These are phyloP conservation scores for Nothocercus nigrocapillus DNA, from an alignment of 2,113 vertebrate genomes.

Conservation along the genomic window DNA sequence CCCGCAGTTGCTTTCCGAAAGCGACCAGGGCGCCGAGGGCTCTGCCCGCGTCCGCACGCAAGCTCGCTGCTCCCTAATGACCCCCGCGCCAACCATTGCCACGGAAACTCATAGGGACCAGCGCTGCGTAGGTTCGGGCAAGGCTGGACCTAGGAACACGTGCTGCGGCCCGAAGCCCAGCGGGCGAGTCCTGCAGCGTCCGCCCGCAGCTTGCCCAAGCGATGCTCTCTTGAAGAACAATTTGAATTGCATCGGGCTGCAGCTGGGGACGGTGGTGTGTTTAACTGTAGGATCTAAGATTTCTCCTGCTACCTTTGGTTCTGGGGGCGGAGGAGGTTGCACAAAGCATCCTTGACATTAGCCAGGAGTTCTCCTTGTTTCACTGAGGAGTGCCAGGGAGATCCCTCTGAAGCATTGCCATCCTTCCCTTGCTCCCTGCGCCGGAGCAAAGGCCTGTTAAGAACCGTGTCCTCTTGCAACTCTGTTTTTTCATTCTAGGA, in stretches of 20 bases:
- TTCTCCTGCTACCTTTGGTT: neutral
- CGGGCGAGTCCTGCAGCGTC: neutral
- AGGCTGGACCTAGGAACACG: neutral
- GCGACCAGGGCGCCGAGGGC: neutral
- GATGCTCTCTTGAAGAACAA: neutral
- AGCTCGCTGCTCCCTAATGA: neutral
- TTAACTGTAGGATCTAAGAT: no score
- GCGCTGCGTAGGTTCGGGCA: neutral
- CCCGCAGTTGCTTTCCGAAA: neutral
- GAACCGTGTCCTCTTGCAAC: neutral
- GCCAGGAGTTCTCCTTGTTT: neutral
- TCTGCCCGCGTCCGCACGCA: neutral
- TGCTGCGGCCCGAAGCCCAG: fast-evolving
- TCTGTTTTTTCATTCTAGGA: constrained; percentile 81
- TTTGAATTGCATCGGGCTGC: neutral
- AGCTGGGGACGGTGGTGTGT: fast-evolving
- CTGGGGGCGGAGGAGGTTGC: no score
- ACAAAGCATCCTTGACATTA: neutral
- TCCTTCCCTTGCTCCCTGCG: neutral
- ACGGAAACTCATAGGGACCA: neutral
- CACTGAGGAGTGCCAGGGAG: neutral
- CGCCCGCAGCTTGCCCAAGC: fast-evolving
- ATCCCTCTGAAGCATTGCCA: fast-evolving
- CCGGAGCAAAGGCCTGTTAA: neutral
- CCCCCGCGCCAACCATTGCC: neutral